Percentiles rank a stretch among this genome's conserved stretches.
phyloP scores from a whole-genome alignment of 2,113 vertebrate species.

The Oreochromis tanganicae region DNA sequence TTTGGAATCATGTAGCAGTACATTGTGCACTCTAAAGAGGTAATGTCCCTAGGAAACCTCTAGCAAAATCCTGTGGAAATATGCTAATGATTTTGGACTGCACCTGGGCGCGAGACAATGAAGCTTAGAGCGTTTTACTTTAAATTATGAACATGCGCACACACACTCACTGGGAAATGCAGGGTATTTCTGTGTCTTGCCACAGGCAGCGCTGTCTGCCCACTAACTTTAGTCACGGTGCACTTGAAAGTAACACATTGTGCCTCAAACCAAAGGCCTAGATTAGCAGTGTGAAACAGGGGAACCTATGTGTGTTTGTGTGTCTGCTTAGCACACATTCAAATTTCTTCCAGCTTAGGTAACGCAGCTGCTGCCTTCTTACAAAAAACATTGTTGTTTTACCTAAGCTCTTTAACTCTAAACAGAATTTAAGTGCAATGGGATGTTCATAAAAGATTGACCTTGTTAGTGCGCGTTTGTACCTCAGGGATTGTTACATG shows the following conservation, averaged over 20 bases:
- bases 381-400: not conserved
- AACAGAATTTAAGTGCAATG: not conserved
- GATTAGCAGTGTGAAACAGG: constrained; percentile 46
- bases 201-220: constrained; percentile 46
- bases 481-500: not conserved
- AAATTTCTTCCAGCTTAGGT: not conserved
- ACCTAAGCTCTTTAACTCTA: not conserved
- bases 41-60: constrained; percentile 5
- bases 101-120: constrained; percentile 29
- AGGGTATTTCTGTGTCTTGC: constrained; percentile 37
- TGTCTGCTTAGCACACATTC: constrained; percentile 5
- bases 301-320: not conserved
- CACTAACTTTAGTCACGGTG: constrained; percentile 62
- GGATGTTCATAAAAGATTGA: not conserved
- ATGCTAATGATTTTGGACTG: constrained; percentile 39
- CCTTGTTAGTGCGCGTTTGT: not conserved
- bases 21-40: not conserved
- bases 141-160: constrained; percentile 7
- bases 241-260: constrained; percentile 55
- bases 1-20: not conserved
- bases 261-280: constrained; percentile 51
- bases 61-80: not conserved
- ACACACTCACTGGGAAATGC: not conserved
- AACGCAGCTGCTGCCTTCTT: constrained; percentile 5
- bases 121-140: constrained; percentile 43